Conservation (phyloP, 2,797 vertebrate genomes). For the Trichosurus vulpecula region DNA sequence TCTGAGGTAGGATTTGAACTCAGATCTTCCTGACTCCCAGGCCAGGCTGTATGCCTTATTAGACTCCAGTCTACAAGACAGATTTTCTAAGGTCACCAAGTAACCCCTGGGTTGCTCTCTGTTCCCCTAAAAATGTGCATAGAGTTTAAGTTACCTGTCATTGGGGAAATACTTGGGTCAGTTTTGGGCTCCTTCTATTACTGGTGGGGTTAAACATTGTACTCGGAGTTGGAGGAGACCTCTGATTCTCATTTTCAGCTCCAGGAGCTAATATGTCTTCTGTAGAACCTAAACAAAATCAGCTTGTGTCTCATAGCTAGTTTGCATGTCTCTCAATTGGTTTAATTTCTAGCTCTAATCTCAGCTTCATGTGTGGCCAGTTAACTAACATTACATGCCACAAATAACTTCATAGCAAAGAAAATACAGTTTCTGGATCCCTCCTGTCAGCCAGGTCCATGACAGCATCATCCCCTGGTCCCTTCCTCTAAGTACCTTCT, state of each 20-base stretch:
- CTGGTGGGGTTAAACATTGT: background rate
- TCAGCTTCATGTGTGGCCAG: slow-evolving; percentile 1
- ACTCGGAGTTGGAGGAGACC: slow-evolving; percentile 28
- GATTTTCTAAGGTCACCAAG: background rate
- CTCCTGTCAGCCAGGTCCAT: background rate
- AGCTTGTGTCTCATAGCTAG: background rate
- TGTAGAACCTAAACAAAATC: background rate
- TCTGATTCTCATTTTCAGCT: background rate
- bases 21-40: background rate
- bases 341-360: background rate
- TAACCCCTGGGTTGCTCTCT: background rate
- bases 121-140: background rate
- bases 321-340: background rate
- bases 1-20: background rate
- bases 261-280: slow-evolving; percentile 16
- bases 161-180: background rate
- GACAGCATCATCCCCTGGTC: background rate
- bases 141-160: background rate
- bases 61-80: background rate
- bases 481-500: background rate
- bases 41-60: background rate
- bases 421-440: slow-evolving; percentile 23
- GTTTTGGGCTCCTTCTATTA: background rate
- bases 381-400: background rate
- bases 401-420: background rate